Evolutionary conservation across 2,888 invertebrate genomes (phyloP), one percentile per base, ranked within the genome.

Genomic region (Notodonta dromedarius): DNA sequence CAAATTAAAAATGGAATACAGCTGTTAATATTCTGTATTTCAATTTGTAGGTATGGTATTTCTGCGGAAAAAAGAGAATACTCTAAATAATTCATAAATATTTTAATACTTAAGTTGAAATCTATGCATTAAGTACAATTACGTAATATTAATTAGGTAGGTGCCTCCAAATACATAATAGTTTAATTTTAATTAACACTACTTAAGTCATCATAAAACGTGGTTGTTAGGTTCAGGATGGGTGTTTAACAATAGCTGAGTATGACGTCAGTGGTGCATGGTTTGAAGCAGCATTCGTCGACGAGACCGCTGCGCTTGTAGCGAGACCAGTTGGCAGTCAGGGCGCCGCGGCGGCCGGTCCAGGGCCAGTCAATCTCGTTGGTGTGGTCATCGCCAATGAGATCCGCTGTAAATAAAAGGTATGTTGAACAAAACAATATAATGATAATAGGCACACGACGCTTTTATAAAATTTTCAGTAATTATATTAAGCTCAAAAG

Each of bases 231-330:
- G 46, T 46, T 46, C 13, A 16, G 16, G 50, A 3, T 14, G 50
- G 14, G 11, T 3, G 8, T 61, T 66, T 67, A 84, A 63, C 85
- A 85, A 62, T 84, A 86, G 61, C 67, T 76, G 11, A 79, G 77
- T 51, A 85, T 84, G 58, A 82, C 79, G 13, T 81, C 79, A 8
- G 74, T 69, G 44, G 81, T 77, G 69, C 86, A 86, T 0, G 83
- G 73, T 44, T 84, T 83, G 14, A 80, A 70, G 68, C 86, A 86
- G 69, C 86, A 86, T 53, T 85, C 84, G 65, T 86, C 83, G 12
- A 76, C 86, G 7, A 86, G 71, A 4, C 85, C 86, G 0, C 63
- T 61, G 5, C 85, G 73, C 65, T 85, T 85, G 70, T 80, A 76
- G 0, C 85, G 73, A 2, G 76, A 62, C 85, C 85, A 85, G 65